phyloP scores from a whole-genome alignment of 2,113 vertebrate genomes.

The Poeciliopsis retropinna region DNA sequence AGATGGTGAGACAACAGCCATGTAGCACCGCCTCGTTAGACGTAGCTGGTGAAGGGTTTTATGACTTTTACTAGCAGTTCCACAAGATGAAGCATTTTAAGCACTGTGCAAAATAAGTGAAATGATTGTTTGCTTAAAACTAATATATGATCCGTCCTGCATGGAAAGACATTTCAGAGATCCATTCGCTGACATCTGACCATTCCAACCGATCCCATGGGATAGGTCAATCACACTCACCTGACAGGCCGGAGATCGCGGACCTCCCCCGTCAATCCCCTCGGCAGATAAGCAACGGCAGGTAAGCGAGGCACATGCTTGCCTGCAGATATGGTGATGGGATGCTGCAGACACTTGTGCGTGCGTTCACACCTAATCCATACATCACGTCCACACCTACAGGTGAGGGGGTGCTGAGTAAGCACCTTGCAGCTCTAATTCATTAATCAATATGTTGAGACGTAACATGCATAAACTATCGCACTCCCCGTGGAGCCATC shows the following conservation, averaged over 20 bases:
- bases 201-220: constrained; percentile 96
- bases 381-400: constrained; percentile 54
- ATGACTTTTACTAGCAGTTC: not conserved
- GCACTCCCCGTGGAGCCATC: constrained; percentile 43
- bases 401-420: constrained; percentile 54
- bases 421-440: constrained; percentile 36
- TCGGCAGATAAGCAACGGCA: constrained; percentile 94
- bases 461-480: constrained; percentile 65
- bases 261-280: constrained; percentile 94
- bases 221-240: constrained; percentile 89
- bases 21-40: not conserved
- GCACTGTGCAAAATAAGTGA: not conserved
- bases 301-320: constrained; percentile 76
- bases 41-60: not conserved
- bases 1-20: constrained; percentile 86
- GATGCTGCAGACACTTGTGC: constrained; percentile 32
- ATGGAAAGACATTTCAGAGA: constrained; percentile 98
- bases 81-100: not conserved
- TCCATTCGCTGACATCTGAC: constrained; percentile 97
- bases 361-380: constrained; percentile 30
- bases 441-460: constrained; percentile 61
- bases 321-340: constrained; percentile 36
- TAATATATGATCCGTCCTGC: constrained; percentile 40
- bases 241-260: constrained; percentile 91
- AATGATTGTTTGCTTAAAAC: constrained; percentile 7